Conservation (phyloP, 1,140 invertebrate species). For the Matsumurasca onukii region DNA sequence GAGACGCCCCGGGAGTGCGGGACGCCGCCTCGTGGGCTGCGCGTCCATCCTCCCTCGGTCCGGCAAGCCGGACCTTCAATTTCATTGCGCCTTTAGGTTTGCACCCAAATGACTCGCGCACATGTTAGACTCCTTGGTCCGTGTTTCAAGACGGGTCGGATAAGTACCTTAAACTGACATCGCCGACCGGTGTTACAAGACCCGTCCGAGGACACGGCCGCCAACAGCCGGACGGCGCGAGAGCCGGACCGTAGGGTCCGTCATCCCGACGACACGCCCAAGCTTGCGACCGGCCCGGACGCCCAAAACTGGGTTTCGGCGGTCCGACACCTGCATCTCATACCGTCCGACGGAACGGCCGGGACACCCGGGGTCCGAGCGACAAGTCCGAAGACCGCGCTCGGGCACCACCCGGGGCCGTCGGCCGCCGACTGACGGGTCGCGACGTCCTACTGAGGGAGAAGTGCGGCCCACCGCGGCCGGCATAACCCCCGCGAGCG, state of each 20-base stretch:
- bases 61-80: constrained; percentile 35
- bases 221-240: constrained; percentile 21
- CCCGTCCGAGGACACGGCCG: constrained; percentile 54
- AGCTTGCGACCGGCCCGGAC: neutral
- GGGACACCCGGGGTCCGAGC: constrained; percentile 49
- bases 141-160: constrained; percentile 91
- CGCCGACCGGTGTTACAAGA: too few species aligned
- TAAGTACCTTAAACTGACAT: constrained; percentile 62
- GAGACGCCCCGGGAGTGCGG: constrained; percentile 51
- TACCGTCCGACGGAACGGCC: constrained; percentile 28
- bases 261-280: neutral
- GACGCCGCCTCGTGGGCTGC: constrained; percentile 46
- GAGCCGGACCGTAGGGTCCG: constrained; percentile 15
- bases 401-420: too few species aligned
- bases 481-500: neutral
- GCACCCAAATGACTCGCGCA: constrained; percentile 75
- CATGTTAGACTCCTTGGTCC: constrained; percentile 89
- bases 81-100: constrained; percentile 45
- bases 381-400: constrained; percentile 52
- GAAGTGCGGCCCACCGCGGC: too few species aligned
- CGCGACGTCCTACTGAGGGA: too few species aligned
- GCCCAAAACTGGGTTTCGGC: constrained; percentile 1
- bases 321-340: neutral
- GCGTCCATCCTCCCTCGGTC: constrained; percentile 51
- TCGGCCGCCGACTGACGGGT: too few species aligned